Evolutionary conservation across 2,888 invertebrate genomes (phyloP), one percentile per base, ranked within the genome.

Genomic region (Sicus ferrugineus): DNA sequence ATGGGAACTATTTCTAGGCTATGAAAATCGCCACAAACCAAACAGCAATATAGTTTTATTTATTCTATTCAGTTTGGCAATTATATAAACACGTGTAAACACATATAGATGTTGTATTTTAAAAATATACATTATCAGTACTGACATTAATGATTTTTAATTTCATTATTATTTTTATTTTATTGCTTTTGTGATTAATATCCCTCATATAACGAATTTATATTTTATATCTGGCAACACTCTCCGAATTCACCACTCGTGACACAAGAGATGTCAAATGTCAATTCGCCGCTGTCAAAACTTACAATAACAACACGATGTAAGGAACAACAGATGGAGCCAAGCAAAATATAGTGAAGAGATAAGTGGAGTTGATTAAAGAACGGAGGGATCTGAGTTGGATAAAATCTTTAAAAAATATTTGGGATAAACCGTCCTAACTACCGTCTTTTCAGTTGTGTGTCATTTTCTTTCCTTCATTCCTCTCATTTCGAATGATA

Each of bases 401-500:
- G n/a, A n/a, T n/a, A n/a, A n/a, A n/a, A n/a, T n/a, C n/a, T n/a
- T n/a, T n/a, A n/a, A n/a, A n/a, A n/a, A n/a, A n/a, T n/a, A n/a
- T n/a, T n/a, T 54, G 34, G 23, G 38, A 23, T 50, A 46, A 30
- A 63, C 48, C 19, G 11, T 59, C 34, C 21, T 14, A 31, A 31
- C 21, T 59, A 38, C 21, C 48, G n/a, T 48, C 30, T 11, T 14
- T 63, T 63, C 46, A 30, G 63, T 48, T 28, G 23, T 63, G 63
- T 63, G 63, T 63, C 63, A 63, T 50, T 48, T 48, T 63, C 26
- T n/a, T n/a, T 63, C 28, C 46, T 23, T 19, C 19, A 52, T 30
- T 63, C 48, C 28, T 3, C 14, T n/a, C 26, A 46, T 30, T 46
- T 63, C 7, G 11, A 31, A 19, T 31, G 52, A 9, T 52, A 21